Evolutionary conservation across 1,140 invertebrate genomes (phyloP).

Genomic region (Triops cancriformis): DNA sequence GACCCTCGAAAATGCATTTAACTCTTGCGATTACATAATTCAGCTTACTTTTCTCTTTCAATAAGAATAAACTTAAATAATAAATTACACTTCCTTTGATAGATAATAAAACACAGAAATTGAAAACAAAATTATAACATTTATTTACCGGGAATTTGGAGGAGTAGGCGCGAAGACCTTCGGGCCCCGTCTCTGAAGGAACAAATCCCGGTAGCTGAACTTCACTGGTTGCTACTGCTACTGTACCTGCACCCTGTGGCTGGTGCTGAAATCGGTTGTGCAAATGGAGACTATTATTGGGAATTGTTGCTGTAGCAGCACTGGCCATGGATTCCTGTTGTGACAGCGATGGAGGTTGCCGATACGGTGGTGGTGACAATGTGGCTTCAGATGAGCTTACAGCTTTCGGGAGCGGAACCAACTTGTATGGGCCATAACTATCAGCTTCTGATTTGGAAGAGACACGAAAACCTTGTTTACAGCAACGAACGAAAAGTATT

Average conservation of each 20-base stretch:
- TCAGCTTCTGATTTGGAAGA: neutral
- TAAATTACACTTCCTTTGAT: neutral
- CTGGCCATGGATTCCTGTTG: slow-evolving; percentile 16
- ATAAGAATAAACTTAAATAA: too few relatives aligned
- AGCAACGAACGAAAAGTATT: too few relatives aligned
- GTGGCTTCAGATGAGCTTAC: slow-evolving; percentile 18
- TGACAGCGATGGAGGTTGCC: slow-evolving; percentile 23
- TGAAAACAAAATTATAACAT: neutral
- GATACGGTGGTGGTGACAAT: slow-evolving; percentile 20
- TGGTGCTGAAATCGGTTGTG: neutral
- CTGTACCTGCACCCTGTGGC: neutral
- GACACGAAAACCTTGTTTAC: neutral
- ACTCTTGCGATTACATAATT: neutral
- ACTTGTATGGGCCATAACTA: slow-evolving; percentile 25
- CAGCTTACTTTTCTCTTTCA: neutral
- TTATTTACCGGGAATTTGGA: slow-evolving; percentile 26
- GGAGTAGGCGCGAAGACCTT: slow-evolving; percentile 25
- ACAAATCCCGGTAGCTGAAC: neutral
- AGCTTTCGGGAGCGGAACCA: slow-evolving; percentile 24
- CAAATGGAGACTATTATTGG: slow-evolving; percentile 22
- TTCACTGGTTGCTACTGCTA: neutral
- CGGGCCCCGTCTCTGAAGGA: slow-evolving; percentile 7
- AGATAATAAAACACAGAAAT: neutral
- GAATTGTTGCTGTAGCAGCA: slow-evolving; percentile 5
- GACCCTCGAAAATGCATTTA: neutral